Conservation (phyloP, 2,888 invertebrate genomes). For the Cantharis rustica region DNA sequence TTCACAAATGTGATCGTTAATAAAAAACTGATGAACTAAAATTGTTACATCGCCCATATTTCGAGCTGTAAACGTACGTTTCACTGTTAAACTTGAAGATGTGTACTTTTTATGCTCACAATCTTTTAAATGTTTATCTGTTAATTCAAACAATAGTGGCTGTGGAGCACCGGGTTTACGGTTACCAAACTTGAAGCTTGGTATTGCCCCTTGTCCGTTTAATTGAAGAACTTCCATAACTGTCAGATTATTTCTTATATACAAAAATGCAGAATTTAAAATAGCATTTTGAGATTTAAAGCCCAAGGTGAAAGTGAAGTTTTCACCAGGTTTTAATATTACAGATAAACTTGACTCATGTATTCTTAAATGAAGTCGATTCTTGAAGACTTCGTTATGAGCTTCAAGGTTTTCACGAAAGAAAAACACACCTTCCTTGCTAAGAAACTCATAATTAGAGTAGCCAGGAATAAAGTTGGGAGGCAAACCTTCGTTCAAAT, state of each 20-base stretch:
- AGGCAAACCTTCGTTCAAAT: conserved; percentile 59
- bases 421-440: conserved; percentile 25
- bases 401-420: conserved; percentile 23
- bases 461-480: conserved; percentile 44
- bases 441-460: conserved; percentile 9
- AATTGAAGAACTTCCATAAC: conserved; percentile 84
- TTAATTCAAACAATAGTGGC: conserved; percentile 81
- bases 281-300: conserved; percentile 57
- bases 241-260: conserved; percentile 89
- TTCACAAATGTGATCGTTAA: conserved; percentile 72
- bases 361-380: conserved; percentile 42
- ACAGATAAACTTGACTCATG: conserved; percentile 61
- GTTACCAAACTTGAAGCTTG: conserved; percentile 87
- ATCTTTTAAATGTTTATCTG: conserved; percentile 62
- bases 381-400: conserved; percentile 29
- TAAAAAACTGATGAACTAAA: conserved; percentile 68
- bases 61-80: conserved; percentile 80
- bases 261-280: conserved; percentile 59
- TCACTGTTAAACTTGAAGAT: conserved; percentile 72
- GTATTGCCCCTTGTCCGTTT: conserved; percentile 82
- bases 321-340: conserved; percentile 64
- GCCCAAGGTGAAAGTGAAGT: conserved; percentile 57
- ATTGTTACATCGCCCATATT: conserved; percentile 93
- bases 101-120: conserved; percentile 57
- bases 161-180: conserved; percentile 77